Evolutionary conservation across 2,797 vertebrate species (phyloP), one percentile per base, ranked within the genome.

Genomic region (Pelodytes ibericus): DNA sequence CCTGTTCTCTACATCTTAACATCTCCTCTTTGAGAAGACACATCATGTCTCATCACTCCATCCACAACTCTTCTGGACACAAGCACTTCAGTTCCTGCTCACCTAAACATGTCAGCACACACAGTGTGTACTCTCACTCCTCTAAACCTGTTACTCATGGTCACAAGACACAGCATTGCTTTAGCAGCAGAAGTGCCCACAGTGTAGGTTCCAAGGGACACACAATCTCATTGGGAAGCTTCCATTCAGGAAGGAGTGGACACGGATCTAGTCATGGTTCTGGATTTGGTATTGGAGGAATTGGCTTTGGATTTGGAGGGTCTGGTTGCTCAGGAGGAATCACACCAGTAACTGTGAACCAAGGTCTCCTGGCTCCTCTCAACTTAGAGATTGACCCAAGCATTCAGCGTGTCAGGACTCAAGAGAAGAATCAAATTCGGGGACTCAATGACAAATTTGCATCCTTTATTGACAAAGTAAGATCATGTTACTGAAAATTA

Each of bases 351-450:
- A 90, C 87, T 0, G 89, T 95, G 76, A 96, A 96, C 91, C 94
- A 88, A 89, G 57, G 57, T 82, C 84, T 71, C 83, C 72, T 65
- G 61, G 27, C 88, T 4, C 93, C 94, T 22, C 76, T 95, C 74
- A 90, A 93, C 2, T 83, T 94, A 84, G 92, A 93, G 74, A 91
- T 95, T 25, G 94, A 95, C 86, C 85, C 85, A 0, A 84, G 65
- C 31, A 91, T 95, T 86, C 92, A 95, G 77, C 80, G 65, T 0
- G 74, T 94, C 79, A 91, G 90, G 3, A 87, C 86, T 49, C 85
- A 94, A 73, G 95, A 96, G 84, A 93, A 94, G 79, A 94, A 96
- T 57, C 91, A 95, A 87, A 95, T 96, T 85, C 95, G 95, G 88
- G 88, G 82, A 1, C 90, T 95, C 31, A 96, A 96, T 86, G 94